phyloP scores from a whole-genome alignment of 2,888 invertebrate genomes.

The Exephanes ischioxanthus region DNA sequence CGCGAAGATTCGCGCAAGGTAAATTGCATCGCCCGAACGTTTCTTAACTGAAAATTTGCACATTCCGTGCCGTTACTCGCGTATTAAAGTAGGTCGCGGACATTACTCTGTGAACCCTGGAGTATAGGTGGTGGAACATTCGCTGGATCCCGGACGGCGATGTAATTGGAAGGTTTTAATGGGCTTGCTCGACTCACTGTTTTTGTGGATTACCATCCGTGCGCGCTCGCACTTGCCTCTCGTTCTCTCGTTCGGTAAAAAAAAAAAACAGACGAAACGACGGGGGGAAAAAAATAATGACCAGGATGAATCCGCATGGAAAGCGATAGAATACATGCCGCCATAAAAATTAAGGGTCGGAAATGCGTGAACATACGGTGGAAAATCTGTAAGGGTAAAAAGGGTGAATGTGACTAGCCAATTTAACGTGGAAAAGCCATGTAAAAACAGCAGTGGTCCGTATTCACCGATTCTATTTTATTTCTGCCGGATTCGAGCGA shows the following conservation, averaged over 20 bases:
- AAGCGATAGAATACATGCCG: constrained; percentile 15
- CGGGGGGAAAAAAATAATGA: constrained; percentile 17
- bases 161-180: constrained; percentile 63
- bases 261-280: constrained; percentile 17
- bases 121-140: background rate
- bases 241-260: constrained; percentile 33
- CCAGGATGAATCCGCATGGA: constrained; percentile 23
- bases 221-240: constrained; percentile 44
- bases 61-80: constrained; percentile 37
- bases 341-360: constrained; percentile 7
- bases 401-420: background rate
- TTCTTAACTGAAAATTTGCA: constrained; percentile 47
- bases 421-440: background rate
- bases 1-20: constrained; percentile 6
- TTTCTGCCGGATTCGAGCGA: constrained; percentile 26
- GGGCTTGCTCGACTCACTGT: constrained; percentile 49
- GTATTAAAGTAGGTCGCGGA: constrained; percentile 49
- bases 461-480: background rate
- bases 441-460: background rate
- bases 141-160: constrained; percentile 21
- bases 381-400: background rate
- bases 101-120: constrained; percentile 26
- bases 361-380: constrained; percentile 33
- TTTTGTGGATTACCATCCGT: constrained; percentile 46
- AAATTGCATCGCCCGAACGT: constrained; percentile 33